phyloP scores from a whole-genome alignment of 2,797 vertebrate genomes.

The Gephyroberyx darwinii region DNA sequence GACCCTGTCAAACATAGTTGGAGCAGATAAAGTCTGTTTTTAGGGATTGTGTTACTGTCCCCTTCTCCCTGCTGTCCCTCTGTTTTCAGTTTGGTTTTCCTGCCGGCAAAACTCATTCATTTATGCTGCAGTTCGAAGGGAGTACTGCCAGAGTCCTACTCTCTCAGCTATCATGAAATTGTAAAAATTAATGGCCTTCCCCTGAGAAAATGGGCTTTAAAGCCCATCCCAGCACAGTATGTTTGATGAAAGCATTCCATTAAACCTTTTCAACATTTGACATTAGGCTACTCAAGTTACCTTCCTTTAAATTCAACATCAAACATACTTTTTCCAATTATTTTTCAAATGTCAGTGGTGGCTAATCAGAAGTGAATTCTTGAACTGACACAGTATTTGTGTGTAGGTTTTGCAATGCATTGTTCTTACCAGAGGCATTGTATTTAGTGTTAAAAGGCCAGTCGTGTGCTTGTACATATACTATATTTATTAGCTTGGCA shows the following conservation, averaged over 20 bases:
- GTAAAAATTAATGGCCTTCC: constrained; percentile 71
- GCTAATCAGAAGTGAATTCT: constrained; percentile 54
- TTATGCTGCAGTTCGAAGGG: constrained; percentile 53
- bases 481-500: constrained; percentile 56
- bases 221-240: constrained; percentile 45
- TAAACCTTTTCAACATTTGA: constrained; percentile 56
- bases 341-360: constrained; percentile 49
- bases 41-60: constrained; percentile 67
- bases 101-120: constrained; percentile 66
- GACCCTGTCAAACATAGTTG: constrained; percentile 62
- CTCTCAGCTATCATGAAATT: constrained; percentile 62
- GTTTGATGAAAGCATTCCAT: constrained; percentile 66
- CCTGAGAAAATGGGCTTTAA: constrained; percentile 55
- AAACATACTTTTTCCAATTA: constrained; percentile 37
- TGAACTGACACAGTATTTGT: constrained; percentile 26
- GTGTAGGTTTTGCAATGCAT: constrained; percentile 23
- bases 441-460: constrained; percentile 38
- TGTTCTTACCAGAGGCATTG: constrained; percentile 39
- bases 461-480: constrained; percentile 48
- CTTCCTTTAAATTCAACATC: constrained; percentile 58
- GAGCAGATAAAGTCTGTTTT: constrained; percentile 70
- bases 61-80: constrained; percentile 42
- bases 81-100: constrained; percentile 67
- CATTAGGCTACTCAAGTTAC: constrained; percentile 62
- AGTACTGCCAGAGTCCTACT: constrained; percentile 62